A percentile compares a stretch with the other conserved stretches of the same genome.
Conservation (phyloP, 2,113 vertebrate species). For the Xenopus borealis region DNA sequence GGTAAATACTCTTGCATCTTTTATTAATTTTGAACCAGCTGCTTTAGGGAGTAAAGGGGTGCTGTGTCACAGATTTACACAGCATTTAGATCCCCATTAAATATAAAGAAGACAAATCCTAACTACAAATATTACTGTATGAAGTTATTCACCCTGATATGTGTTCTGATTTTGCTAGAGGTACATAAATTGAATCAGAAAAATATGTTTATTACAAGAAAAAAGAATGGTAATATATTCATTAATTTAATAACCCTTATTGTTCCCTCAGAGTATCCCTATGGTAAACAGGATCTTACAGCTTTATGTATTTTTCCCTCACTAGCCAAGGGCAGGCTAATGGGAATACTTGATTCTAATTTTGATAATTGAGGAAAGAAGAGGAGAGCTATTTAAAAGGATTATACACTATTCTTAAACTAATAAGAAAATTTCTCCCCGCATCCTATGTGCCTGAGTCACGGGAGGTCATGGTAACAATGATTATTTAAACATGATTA, state of each 20-base stretch:
- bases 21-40: too few relatives aligned
- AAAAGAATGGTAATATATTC: background rate
- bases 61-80: too few relatives aligned
- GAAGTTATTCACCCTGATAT: too few relatives aligned
- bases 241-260: background rate
- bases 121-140: too few relatives aligned
- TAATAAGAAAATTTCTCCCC: slow-evolving; percentile 67
- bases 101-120: too few relatives aligned
- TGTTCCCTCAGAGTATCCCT: too few relatives aligned
- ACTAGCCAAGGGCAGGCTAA: slow-evolving; percentile 59
- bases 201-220: too few relatives aligned
- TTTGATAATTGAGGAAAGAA: slow-evolving; percentile 66
- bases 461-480: slow-evolving; percentile 67
- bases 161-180: too few relatives aligned
- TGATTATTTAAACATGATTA: slow-evolving; percentile 68
- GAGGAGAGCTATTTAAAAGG: slow-evolving; percentile 61
- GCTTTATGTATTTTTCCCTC: slow-evolving; percentile 42
- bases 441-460: slow-evolving; percentile 52
- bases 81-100: too few relatives aligned
- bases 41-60: too few relatives aligned
- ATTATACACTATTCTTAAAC: slow-evolving; percentile 61
- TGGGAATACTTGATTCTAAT: slow-evolving; percentile 63
- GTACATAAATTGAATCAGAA: too few relatives aligned
- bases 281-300: slow-evolving; percentile 17
- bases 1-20: too few relatives aligned